These are phyloP conservation scores for Himantopus leucocephalus DNA, from an alignment of 2,113 vertebrate species.

Conservation along the genomic window DNA sequence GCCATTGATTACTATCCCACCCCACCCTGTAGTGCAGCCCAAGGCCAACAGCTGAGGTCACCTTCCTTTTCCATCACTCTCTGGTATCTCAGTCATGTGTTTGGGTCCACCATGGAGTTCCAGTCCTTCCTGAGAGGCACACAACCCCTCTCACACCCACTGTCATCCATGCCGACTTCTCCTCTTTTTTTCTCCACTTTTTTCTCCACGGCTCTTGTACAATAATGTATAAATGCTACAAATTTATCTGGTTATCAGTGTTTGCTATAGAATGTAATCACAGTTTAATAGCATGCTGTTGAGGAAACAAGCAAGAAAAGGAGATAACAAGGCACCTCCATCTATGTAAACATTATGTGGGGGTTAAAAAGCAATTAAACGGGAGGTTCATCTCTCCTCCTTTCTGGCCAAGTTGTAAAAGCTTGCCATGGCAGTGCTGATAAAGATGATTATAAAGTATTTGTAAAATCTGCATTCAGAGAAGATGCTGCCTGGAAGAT, in stretches of 20 bases:
- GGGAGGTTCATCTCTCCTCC: not conserved
- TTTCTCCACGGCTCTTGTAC: not conserved
- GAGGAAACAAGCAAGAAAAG: not conserved
- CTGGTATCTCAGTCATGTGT: accelerated
- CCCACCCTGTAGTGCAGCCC: not conserved
- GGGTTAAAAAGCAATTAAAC: not conserved
- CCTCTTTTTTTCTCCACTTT: not conserved
- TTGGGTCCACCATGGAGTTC: not conserved
- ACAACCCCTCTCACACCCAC: not conserved
- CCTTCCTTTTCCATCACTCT: not conserved
- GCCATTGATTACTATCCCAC: not conserved
- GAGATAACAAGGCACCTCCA: not conserved
- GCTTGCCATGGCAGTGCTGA: not conserved
- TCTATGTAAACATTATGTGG: not conserved
- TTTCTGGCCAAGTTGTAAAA: not conserved
- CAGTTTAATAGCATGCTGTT: not conserved
- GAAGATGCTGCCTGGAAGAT: not conserved
- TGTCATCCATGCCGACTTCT: not conserved
- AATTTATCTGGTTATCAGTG: not conserved
- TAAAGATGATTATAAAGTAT: not conserved
- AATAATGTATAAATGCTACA: not conserved
- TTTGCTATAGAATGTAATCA: not conserved
- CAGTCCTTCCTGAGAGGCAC: not conserved
- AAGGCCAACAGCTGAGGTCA: not conserved
- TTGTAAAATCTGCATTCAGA: not conserved